Evolutionary conservation across 2,113 vertebrate genomes (phyloP).

Genomic region (Proteles cristata): DNA sequence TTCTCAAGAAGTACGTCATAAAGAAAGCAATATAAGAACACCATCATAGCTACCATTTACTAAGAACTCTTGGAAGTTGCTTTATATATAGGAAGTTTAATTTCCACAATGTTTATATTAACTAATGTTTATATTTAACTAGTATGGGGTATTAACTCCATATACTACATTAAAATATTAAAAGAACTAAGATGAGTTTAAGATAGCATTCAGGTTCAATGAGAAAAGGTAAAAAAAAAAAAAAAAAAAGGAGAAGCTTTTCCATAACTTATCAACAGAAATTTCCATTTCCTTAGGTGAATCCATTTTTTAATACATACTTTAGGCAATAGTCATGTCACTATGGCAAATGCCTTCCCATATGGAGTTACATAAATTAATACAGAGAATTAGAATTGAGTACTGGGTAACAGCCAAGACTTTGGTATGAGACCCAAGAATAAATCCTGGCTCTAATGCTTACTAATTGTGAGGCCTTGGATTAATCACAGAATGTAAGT

Average conservation of each 20-base stretch:
- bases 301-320: not conserved
- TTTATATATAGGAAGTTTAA: not conserved
- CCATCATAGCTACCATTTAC: not conserved
- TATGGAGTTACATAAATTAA: not conserved
- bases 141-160: not conserved
- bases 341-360: not conserved
- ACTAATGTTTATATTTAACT: not conserved
- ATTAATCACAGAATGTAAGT: not conserved
- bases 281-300: not conserved
- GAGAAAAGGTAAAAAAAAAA: not conserved
- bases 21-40: not conserved
- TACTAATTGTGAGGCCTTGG: not conserved
- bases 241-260: not conserved
- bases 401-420: not conserved
- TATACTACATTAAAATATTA: not conserved
- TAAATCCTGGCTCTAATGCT: not conserved
- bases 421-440: not conserved
- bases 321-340: not conserved
- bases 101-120: not conserved
- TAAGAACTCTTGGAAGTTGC: not conserved
- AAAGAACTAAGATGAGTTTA: not conserved
- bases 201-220: not conserved
- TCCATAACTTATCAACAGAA: not conserved
- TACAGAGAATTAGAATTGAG: not conserved
- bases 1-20: not conserved